Conservation (phyloP, 2,113 vertebrate species). For the Dicrurus megarhynchus region DNA sequence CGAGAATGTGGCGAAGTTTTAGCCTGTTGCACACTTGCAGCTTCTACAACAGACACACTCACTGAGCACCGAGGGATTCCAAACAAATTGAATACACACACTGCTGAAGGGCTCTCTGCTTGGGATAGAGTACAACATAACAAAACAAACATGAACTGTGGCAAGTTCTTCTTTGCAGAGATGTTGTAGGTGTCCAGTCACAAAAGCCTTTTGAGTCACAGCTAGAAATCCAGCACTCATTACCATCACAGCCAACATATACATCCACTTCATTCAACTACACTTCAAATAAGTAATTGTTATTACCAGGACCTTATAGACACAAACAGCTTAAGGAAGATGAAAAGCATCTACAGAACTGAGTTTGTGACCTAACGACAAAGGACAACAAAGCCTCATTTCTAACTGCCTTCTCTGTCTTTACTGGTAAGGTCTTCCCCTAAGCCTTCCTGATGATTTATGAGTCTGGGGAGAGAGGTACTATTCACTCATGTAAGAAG, state of each 20-base stretch:
- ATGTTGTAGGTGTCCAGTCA: neutral
- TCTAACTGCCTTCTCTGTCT: neutral
- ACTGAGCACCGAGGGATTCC: neutral
- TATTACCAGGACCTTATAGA: neutral
- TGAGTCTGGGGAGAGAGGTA: neutral
- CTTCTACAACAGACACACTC: neutral
- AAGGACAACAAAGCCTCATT: neutral
- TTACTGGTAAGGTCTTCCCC: neutral
- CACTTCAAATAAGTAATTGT: neutral
- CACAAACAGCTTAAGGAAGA: neutral
- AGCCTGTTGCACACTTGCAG: neutral
- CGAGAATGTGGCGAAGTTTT: accelerated
- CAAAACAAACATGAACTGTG: neutral
- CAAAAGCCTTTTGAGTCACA: neutral
- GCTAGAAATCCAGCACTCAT: neutral
- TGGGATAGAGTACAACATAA: neutral
- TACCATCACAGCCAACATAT: neutral
- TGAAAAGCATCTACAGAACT: neutral
- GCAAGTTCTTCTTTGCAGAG: neutral
- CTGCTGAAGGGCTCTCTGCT: neutral
- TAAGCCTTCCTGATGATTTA: neutral
- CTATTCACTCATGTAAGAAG: neutral
- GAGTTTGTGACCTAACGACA: neutral
- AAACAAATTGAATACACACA: neutral
- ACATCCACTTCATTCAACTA: neutral